These are phyloP conservation scores for Chromobotia macracanthus DNA, from an alignment of 2,797 vertebrate genomes.

Conservation along the genomic window DNA sequence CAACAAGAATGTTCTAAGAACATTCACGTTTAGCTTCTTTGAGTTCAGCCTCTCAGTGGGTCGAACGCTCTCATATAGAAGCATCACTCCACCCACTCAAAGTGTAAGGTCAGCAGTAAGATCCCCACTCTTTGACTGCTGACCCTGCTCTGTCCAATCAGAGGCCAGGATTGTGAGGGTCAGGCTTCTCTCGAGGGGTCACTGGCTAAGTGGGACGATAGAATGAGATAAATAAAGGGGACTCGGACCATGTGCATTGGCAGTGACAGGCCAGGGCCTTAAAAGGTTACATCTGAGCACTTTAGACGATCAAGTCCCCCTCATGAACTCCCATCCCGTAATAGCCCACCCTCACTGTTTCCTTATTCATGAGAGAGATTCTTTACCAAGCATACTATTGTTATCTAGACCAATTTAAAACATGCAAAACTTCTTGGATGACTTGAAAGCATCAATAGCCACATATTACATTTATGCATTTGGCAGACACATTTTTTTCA, in stretches of 20 bases:
- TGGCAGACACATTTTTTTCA: too few species aligned
- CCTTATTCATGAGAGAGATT: constrained; percentile 50
- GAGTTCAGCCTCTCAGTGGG: neutral
- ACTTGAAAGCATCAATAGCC: neutral
- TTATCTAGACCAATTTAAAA: neutral
- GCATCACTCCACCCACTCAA: constrained; percentile 5
- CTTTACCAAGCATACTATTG: neutral
- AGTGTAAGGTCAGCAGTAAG: constrained; percentile 25
- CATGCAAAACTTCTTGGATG: neutral
- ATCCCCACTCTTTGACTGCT: neutral
- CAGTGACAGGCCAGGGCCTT: constrained; percentile 51
- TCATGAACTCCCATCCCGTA: constrained; percentile 27
- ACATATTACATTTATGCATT: neutral
- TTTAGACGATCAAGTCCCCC: constrained; percentile 43
- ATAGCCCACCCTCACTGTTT: constrained; percentile 28
- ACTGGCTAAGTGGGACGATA: constrained; percentile 56
- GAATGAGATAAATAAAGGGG: constrained; percentile 56
- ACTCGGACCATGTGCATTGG: constrained; percentile 35
- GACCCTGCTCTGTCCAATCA: constrained; percentile 34
- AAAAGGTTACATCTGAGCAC: constrained; percentile 56
- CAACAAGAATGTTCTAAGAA: too few species aligned
- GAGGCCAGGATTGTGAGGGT: constrained; percentile 34
- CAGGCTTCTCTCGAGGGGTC: constrained; percentile 51
- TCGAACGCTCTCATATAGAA: constrained; percentile 7
- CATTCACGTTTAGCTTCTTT: neutral